Evolutionary conservation across 2,113 vertebrate genomes (phyloP), one percentile per base, ranked within the genome.

Genomic region (Tor tambroides): DNA sequence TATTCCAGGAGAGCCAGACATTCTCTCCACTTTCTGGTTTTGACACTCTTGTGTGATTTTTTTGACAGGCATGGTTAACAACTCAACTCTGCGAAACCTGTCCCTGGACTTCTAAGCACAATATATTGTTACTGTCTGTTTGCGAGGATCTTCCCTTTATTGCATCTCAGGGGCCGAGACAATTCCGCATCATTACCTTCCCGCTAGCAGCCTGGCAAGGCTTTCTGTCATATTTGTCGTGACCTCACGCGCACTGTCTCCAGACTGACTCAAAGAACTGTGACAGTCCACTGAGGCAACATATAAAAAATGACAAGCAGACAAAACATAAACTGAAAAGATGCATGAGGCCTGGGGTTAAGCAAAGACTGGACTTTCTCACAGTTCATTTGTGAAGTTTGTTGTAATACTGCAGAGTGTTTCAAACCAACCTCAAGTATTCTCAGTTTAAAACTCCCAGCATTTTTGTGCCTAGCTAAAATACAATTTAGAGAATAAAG

Each of bases 181-280:
- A 79, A 86, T 81, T 86, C 80, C 65, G 56, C 80, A 74, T 75
- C 69, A 86, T 88, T 89, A 86, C 67, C 75, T 89, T 76, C 30
- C 82, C 21, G 51, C 80, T 78, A 84, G 78, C 69, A 80, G 75
- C 71, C 11, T 11, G 56, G 72, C 86, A 83, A 77, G 56, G 63
- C 89, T 80, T 91, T 76, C 74, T 87, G 71, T 89, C 86, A 87
- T 46, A 84, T 65, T 65, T 71, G 89, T 80, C 26, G 67, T 72
- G 83, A 85, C 87, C 80, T 85, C 90, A 87, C 86, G 9, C 56
- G 26, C 79, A 63, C 67, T 88, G 84, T 87, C 87, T 80, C 12
- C 65, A 72, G 28, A 85, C 67, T 76, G 85, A 85, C 59, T 85
- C 79, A 23, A 72, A 81, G 56, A 65, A 78, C 76, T 81, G 72